phyloP scores from a whole-genome alignment of 2,888 invertebrate genomes.

The Meiosimyza decipiens region DNA sequence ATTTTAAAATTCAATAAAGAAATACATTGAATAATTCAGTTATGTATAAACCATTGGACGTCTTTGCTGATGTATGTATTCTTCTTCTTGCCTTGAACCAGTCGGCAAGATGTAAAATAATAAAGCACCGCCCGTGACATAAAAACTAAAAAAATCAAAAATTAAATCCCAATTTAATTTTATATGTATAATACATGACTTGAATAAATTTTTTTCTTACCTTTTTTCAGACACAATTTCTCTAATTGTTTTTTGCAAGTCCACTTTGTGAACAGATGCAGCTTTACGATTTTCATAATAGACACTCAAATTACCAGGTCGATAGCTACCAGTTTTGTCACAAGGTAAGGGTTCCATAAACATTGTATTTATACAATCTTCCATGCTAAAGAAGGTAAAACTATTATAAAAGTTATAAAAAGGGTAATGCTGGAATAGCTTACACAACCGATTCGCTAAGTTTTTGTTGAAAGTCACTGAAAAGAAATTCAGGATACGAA shows the following conservation, averaged over 20 bases:
- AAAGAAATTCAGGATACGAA: conserved; percentile 87
- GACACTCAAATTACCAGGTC: conserved; percentile 71
- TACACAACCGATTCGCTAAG: conserved; percentile 80
- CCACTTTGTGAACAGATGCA: conserved; percentile 71
- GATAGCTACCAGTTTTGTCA: conserved; percentile 78
- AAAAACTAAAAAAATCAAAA: conserved; percentile 53
- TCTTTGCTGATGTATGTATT: conserved; percentile 58
- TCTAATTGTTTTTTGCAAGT: conserved; percentile 70
- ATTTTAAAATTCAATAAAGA: not conserved
- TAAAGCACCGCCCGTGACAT: conserved; percentile 61
- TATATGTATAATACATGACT: not conserved
- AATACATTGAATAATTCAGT: not conserved
- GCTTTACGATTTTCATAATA: conserved; percentile 79
- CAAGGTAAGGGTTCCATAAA: conserved; percentile 78
- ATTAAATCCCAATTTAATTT: not conserved
- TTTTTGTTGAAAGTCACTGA: conserved; percentile 87
- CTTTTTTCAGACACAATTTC: conserved; percentile 71
- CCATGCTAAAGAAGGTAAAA: conserved; percentile 66
- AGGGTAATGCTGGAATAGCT: conserved; percentile 44
- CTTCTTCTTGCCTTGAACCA: conserved; percentile 56
- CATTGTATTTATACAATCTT: conserved; percentile 73
- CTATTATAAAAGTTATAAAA: conserved; percentile 51
- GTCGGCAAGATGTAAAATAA: conserved; percentile 64
- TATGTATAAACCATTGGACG: conserved; percentile 55
- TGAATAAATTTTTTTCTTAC: conserved; percentile 41